Percentiles rank a stretch among this genome's conserved stretches.
phyloP scores from a whole-genome alignment of 2,888 invertebrate species.

The Spisula subtruncata region DNA sequence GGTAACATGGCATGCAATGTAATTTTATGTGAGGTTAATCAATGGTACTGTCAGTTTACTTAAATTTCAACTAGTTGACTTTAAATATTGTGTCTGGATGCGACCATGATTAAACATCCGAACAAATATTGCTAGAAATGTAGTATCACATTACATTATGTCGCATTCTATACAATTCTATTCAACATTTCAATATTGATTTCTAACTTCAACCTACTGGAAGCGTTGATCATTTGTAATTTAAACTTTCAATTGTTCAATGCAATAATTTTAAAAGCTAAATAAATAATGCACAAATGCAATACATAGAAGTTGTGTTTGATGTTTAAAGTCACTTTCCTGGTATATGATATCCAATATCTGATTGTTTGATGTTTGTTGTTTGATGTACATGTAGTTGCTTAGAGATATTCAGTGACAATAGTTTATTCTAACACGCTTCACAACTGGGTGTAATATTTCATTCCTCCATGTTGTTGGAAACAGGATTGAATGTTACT shows the following conservation, averaged over 20 bases:
- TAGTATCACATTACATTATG: background rate
- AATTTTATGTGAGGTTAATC: background rate
- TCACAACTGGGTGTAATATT: too few species aligned
- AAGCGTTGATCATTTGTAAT: background rate
- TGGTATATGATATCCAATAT: too few species aligned
- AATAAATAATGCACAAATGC: slow-evolving; percentile 12
- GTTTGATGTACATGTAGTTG: too few species aligned
- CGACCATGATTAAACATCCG: background rate
- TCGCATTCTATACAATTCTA: background rate
- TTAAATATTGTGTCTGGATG: background rate
- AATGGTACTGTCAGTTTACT: background rate
- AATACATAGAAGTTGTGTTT: background rate
- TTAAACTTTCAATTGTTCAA: background rate
- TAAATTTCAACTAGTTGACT: background rate
- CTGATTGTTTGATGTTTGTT: too few species aligned
- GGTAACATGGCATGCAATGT: too few species aligned
- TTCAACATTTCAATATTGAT: background rate
- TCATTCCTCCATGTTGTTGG: too few species aligned
- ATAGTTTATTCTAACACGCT: too few species aligned
- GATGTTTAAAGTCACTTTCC: background rate
- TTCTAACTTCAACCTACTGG: background rate
- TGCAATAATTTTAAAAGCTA: background rate
- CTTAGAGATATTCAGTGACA: too few species aligned
- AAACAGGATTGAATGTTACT: background rate
- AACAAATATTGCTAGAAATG: background rate